phyloP scores from a whole-genome alignment of 2,797 vertebrate species.

The Champsocephalus gunnari region DNA sequence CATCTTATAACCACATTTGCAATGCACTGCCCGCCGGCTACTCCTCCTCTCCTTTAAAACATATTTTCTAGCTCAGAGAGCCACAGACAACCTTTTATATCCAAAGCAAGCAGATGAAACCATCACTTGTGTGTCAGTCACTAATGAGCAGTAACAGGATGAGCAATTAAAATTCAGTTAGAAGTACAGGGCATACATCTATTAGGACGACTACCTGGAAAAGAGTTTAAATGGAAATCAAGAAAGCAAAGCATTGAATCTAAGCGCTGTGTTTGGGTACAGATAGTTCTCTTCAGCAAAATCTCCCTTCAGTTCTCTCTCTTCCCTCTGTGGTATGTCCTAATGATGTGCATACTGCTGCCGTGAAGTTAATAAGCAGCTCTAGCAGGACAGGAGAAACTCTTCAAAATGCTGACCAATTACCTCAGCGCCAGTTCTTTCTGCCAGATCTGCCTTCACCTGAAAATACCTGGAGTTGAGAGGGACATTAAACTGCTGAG shows the following conservation, averaged over 20 bases:
- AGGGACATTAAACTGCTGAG: constrained; percentile 69
- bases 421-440: constrained; percentile 49
- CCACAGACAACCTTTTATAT: constrained; percentile 39
- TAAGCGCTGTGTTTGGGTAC: constrained; percentile 39
- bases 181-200: constrained; percentile 39
- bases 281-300: constrained; percentile 48
- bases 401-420: constrained; percentile 64
- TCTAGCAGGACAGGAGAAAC: constrained; percentile 44
- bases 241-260: constrained; percentile 39
- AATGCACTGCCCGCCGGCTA: constrained; percentile 66
- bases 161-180: constrained; percentile 62
- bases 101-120: constrained; percentile 42
- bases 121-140: constrained; percentile 30
- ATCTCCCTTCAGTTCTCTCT: constrained; percentile 40
- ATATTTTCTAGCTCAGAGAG: constrained; percentile 42
- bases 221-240: constrained; percentile 46
- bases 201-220: constrained; percentile 32
- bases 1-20: constrained; percentile 89
- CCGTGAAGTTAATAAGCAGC: constrained; percentile 67
- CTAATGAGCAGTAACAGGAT: constrained; percentile 48
- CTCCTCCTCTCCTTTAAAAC: constrained; percentile 51
- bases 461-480: constrained; percentile 49
- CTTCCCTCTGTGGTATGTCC: constrained; percentile 51
- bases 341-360: constrained; percentile 71
- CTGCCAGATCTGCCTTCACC: constrained; percentile 62